Conservation (phyloP, 2,888 invertebrate species). For the Limenitis camilla region DNA sequence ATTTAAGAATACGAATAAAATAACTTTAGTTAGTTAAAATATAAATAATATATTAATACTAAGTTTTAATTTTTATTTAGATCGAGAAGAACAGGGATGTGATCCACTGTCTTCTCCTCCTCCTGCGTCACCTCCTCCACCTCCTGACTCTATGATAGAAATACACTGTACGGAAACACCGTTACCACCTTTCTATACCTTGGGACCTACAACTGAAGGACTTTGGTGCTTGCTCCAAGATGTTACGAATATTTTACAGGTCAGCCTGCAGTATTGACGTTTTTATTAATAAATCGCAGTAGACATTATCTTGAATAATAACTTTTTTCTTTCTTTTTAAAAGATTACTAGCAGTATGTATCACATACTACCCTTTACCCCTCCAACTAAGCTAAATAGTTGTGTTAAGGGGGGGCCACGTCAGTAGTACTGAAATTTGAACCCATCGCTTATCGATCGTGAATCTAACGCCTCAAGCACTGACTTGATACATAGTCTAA, state of each 20-base stretch:
- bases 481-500: too few species aligned
- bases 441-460: too few species aligned
- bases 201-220: conserved; percentile 76
- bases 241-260: conserved; percentile 82
- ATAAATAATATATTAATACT: background rate
- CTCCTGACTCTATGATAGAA: conserved; percentile 76
- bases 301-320: background rate
- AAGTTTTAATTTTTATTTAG: conserved; percentile 38
- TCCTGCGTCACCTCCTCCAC: conserved; percentile 68
- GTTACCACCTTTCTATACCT: conserved; percentile 85
- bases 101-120: conserved; percentile 76
- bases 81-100: conserved; percentile 72
- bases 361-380: too few species aligned
- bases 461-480: too few species aligned
- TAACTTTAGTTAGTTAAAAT: background rate
- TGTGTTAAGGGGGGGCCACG: too few species aligned
- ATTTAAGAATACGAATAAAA: too few species aligned
- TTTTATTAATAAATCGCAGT: background rate
- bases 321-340: too few species aligned
- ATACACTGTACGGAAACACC: conserved; percentile 87
- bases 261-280: conserved; percentile 20
- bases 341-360: too few species aligned
- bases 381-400: too few species aligned
- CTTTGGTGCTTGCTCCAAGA: conserved; percentile 89
- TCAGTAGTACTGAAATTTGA: too few species aligned